Base-by-base conservation (phyloP, 2,113 vertebrate genomes). In the Myanophis thanlyinensis region DNA sequence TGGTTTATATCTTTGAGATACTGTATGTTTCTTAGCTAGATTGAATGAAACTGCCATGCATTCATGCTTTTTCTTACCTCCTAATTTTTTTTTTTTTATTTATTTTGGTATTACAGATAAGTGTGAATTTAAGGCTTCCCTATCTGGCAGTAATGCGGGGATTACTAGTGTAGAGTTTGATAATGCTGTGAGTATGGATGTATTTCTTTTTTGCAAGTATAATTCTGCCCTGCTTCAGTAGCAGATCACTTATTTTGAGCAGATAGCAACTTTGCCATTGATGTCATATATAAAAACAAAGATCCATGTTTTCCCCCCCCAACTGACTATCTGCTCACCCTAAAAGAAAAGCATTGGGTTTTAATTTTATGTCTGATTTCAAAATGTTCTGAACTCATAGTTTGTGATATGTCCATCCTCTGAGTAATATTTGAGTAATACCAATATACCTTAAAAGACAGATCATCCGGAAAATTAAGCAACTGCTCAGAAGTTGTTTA, bases 81-180 rank as follows among this genome's bases (percentile, higher is more conserved):
- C 49, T 25, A 94, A 92, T 22, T 93, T 54, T 23, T 95, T 94
- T 1, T 4, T 92, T 95, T 95, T 97, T n/a, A n/a, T n/a, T n/a
- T n/a, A n/a, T n/a, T n/a, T n/a, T n/a, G n/a, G 54, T 87, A 20
- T 96, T 87, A 5, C 96, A 99, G 99, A 99, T 88, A 98, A 97
- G 25, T 99, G 99, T 96, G 99, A 99, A 93, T 94, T 98, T 25
- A 99, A 99, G 96, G 98, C 98, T 9, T 97, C 99, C 25, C 97
- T 99, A 35, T 98, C 98, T 0, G 99, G 99, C 94, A 99, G 99
- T 93, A 99, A 99, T 3, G 99, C 99, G 3, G 99, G 99, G 67
- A 99, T 99, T 96, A 99, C 99, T 96, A 99, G 99, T 96, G 99
- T 99, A 49, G 99, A 99, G 67, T 99, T 99, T 47, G 99, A 99